phyloP scores from a whole-genome alignment of 2,888 invertebrate species.

The Scotopteryx bipunctaria region DNA sequence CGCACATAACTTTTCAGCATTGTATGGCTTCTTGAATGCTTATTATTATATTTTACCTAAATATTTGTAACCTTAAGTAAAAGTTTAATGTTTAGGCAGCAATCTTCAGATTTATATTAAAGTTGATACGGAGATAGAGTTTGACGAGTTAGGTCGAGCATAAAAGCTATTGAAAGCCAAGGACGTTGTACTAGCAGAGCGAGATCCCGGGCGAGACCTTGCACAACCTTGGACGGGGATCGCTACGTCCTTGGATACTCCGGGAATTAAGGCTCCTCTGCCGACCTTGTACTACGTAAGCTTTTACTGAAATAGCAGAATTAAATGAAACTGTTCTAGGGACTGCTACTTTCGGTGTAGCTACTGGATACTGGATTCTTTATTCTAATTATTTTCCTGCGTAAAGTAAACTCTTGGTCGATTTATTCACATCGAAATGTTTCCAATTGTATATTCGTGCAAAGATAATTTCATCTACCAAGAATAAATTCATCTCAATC shows the following conservation, averaged over 20 bases:
- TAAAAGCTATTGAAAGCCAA: slow-evolving; percentile 53
- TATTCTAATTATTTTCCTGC: not conserved
- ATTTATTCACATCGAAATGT: no score
- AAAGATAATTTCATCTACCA: no score
- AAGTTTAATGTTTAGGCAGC: no score
- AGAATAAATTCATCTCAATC: no score
- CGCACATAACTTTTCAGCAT: no score
- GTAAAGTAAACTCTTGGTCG: no score
- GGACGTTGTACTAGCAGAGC: slow-evolving; percentile 47
- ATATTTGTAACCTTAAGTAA: no score
- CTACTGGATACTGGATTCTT: not conserved
- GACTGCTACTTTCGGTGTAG: slow-evolving; percentile 1
- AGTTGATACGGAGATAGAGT: not conserved
- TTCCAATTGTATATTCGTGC: no score
- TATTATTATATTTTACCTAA: no score
- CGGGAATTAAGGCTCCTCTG: slow-evolving; percentile 24
- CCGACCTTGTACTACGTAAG: slow-evolving; percentile 24
- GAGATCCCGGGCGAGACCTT: slow-evolving; percentile 57
- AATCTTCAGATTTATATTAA: not conserved
- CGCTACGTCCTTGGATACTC: slow-evolving; percentile 52
- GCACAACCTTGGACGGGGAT: slow-evolving; percentile 55
- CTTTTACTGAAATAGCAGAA: slow-evolving; percentile 8
- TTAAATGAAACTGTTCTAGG: slow-evolving; percentile 7
- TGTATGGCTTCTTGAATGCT: no score
- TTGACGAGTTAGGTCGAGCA: slow-evolving; percentile 40